Percentiles rank a stretch among this genome's conserved stretches.
Conservation (phyloP, 2,888 invertebrate species). For the Luperina nickerlii region DNA sequence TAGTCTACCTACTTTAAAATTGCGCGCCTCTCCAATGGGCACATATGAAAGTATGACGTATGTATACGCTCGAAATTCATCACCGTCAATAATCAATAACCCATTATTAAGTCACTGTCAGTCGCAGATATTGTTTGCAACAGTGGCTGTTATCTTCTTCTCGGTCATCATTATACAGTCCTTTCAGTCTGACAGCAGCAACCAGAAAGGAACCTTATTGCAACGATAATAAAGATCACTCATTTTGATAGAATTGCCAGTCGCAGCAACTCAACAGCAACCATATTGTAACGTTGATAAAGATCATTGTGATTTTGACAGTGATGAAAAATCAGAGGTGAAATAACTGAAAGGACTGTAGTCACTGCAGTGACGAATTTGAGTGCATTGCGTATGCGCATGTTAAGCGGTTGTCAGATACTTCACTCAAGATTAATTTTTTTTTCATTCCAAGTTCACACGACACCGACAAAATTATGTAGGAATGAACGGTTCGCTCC, state of each 20-base stretch:
- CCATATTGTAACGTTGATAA: not conserved
- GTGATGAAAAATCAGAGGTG: not conserved
- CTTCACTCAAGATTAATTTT: not conserved
- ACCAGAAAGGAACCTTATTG: not conserved
- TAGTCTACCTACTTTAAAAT: slow-evolving; percentile 16
- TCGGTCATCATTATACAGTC: not conserved
- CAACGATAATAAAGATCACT: not conserved
- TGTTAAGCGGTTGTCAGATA: not conserved
- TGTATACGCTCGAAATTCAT: not conserved
- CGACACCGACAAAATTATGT: not conserved
- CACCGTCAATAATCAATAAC: not conserved
- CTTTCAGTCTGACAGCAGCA: not conserved
- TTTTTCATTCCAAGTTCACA: not conserved
- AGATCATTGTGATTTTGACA: not conserved
- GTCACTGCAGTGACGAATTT: not conserved
- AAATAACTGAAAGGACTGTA: not conserved
- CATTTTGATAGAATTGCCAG: not conserved
- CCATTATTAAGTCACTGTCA: not conserved
- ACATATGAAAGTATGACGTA: not conserved
- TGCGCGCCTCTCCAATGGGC: no score
- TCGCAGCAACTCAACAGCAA: not conserved
- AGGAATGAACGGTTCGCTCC: not conserved
- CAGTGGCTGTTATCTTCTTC: not conserved
- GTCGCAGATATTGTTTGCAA: not conserved
- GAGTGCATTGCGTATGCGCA: slow-evolving; percentile 1